phyloP scores from a whole-genome alignment of 2,888 invertebrate species.

The Ormyrus labotus region DNA sequence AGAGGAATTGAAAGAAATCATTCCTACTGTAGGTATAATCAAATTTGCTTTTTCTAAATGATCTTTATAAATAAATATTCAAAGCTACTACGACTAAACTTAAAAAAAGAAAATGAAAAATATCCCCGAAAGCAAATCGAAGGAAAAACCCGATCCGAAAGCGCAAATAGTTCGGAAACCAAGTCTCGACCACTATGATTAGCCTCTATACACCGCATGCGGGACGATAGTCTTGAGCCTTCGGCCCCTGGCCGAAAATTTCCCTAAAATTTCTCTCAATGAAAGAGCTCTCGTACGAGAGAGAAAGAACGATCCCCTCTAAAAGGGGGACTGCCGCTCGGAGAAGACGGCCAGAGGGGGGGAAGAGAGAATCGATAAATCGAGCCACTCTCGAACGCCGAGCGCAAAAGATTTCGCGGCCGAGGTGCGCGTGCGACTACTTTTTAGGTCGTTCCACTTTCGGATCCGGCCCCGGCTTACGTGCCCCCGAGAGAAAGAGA shows the following conservation, averaged over 20 bases:
- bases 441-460: slow-evolving; percentile 14
- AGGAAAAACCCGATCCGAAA: too few relatives aligned
- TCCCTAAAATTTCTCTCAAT: slow-evolving; percentile 47
- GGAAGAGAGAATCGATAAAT: slow-evolving; percentile 71
- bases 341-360: slow-evolving; percentile 62
- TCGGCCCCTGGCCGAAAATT: slow-evolving; percentile 23
- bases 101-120: too few relatives aligned
- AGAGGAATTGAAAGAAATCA: too few relatives aligned
- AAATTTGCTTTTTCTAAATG: too few relatives aligned
- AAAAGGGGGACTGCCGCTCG: slow-evolving; percentile 49
- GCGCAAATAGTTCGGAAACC: too few relatives aligned
- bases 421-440: not conserved
- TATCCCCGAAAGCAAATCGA: too few relatives aligned
- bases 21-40: too few relatives aligned
- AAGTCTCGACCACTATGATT: slow-evolving; percentile 19
- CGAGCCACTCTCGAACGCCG: slow-evolving; percentile 36
- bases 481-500: too few relatives aligned
- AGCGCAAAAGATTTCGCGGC: slow-evolving; percentile 23
- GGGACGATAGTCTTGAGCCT: not conserved
- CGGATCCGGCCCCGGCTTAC: too few relatives aligned
- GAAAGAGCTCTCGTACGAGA: not conserved
- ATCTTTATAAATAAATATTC: too few relatives aligned
- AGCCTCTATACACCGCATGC: not conserved
- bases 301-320: not conserved
- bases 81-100: too few relatives aligned